Evolutionary conservation across 2,797 vertebrate species (phyloP), one percentile per base, ranked within the genome.

Genomic region (Cercopithecus petaurista): DNA sequence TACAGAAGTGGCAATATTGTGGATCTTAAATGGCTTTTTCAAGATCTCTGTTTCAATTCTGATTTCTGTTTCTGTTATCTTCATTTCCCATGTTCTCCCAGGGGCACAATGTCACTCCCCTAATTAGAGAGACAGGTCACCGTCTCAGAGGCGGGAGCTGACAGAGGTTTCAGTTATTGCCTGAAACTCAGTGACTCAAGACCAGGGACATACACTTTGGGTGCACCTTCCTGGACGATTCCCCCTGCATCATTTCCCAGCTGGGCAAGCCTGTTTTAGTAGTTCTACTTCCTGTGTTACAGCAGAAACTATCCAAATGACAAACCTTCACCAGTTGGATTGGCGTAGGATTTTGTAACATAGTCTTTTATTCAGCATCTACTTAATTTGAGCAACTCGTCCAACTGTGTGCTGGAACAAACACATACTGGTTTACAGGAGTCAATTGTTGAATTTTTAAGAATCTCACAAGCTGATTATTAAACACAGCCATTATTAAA

Each of bases 1-100:
- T 61, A 26, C 21, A n/a, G 12, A 50, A 73, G 22, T 2, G 15
- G 10, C 5, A 46, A 33, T 39, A 28, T 61, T 0, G 0, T 4
- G 39, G 6, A 1, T 30, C 67, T 67, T 46, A 26, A 2, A 2
- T 39, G 70, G 33, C 39, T 86, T 91, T 67, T 64, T 7, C 61
- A 14, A 21, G 5, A 67, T 24, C 59, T 64, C 43, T 24, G 6
- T 61, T 61, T 48, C 33, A 28, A 14, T 21, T 48, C 90, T 46
- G n/a, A 43, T 52, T 21, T 80, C 73, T 55, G 7, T 7, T 61
- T 48, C 43, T 46, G 33, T 39, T 61, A 19, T 59, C 61, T 90
- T 36, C 59, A 33, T 26, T 46, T 50, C 52, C 83, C 33, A 75
- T 26, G 61, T 28, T 21, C 48, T 33, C 83, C 10, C 46, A 52